phyloP scores from a whole-genome alignment of 2,113 vertebrate species.

The Carollia perspicillata region DNA sequence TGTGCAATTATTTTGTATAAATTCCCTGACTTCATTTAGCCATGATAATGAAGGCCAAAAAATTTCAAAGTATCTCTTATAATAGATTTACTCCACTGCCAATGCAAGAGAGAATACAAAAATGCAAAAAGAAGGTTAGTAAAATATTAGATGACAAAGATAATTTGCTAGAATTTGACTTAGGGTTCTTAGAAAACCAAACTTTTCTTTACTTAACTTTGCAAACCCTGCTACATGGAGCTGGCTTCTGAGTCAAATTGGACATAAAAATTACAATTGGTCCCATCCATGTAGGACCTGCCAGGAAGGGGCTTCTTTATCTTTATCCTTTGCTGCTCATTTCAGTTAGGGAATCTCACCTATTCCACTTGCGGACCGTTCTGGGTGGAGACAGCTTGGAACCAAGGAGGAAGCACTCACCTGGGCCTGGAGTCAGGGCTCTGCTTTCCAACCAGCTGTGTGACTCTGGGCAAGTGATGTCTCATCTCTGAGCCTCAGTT shows the following conservation, averaged over 20 bases:
- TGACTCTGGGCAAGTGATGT: background rate
- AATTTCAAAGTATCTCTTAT: background rate
- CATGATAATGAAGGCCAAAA: background rate
- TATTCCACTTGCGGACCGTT: background rate
- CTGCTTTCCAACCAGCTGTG: background rate
- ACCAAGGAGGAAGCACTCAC: background rate
- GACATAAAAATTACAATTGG: background rate
- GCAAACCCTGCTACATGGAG: background rate
- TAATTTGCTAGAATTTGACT: background rate
- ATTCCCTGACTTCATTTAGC: background rate
- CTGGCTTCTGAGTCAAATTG: background rate
- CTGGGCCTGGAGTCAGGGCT: background rate
- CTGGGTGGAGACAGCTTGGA: background rate
- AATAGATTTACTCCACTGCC: background rate
- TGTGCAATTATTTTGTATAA: background rate
- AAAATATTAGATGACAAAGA: background rate
- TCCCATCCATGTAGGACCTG: background rate
- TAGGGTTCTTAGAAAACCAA: background rate
- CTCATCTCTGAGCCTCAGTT: background rate
- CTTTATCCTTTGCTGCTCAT: background rate
- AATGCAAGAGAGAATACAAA: background rate
- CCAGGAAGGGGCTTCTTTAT: background rate
- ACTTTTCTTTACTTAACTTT: background rate
- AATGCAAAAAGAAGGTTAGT: background rate
- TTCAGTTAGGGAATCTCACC: background rate